Conservation (phyloP, 2,888 invertebrate species). For the Lamproptera curius region DNA sequence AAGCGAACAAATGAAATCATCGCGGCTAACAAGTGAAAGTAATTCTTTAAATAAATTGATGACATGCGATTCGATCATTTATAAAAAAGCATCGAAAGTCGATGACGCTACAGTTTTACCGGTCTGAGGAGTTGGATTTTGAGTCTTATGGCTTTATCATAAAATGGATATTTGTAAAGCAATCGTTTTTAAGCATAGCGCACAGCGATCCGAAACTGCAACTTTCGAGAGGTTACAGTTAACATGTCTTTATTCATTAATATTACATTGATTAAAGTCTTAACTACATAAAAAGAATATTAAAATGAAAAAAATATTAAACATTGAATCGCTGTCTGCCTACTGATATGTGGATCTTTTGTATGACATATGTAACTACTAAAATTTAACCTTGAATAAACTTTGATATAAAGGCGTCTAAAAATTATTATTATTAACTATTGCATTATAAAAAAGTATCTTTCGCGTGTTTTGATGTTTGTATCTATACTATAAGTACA, state of each 20-base stretch:
- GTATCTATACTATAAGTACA: too few relatives aligned
- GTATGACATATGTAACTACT: too few relatives aligned
- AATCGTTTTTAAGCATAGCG: neutral
- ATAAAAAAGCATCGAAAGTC: constrained; percentile 40
- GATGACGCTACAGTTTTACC: constrained; percentile 27
- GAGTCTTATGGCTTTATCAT: neutral
- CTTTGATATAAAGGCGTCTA: too few relatives aligned
- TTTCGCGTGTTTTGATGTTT: too few relatives aligned
- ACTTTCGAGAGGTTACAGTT: neutral
- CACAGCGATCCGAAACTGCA: neutral
- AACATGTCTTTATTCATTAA: neutral
- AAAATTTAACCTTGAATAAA: too few relatives aligned
- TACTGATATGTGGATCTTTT: too few relatives aligned
- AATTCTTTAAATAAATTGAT: constrained; percentile 37
- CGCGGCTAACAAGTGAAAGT: constrained; percentile 49
- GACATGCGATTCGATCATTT: constrained; percentile 56
- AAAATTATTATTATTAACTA: too few relatives aligned
- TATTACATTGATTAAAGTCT: neutral
- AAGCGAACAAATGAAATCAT: constrained; percentile 13
- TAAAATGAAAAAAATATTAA: too few relatives aligned
- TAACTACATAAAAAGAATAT: too few relatives aligned
- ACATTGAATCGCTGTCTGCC: too few relatives aligned
- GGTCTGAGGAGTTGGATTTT: neutral
- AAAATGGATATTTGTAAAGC: too few relatives aligned
- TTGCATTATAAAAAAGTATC: too few relatives aligned